Percentiles rank a stretch among this genome's conserved stretches.
Conservation (phyloP, 2,797 vertebrate species). For the Sebastes kiyomatsui region DNA sequence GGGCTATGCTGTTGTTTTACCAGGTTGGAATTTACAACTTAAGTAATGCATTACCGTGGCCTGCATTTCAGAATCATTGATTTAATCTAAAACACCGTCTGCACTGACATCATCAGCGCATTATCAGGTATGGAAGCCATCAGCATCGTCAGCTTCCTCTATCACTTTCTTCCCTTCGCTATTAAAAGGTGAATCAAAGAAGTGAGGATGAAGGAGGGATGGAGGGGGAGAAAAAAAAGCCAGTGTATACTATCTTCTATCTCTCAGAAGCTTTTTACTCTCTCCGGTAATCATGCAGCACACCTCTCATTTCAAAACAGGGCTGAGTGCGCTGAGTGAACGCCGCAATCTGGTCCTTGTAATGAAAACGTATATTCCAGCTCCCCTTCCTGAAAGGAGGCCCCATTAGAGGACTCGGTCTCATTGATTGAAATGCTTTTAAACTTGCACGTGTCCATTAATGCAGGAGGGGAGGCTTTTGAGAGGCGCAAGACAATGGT, state of each 20-base stretch:
- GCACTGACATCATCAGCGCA: slow-evolving; percentile 24
- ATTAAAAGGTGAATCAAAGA: slow-evolving; percentile 65
- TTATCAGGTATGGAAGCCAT: slow-evolving; percentile 23
- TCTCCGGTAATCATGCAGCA: slow-evolving; percentile 67
- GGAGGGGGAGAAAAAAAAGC: background rate
- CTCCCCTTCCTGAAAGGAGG: slow-evolving; percentile 76
- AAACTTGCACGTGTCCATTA: slow-evolving; percentile 77
- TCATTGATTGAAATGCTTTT: slow-evolving; percentile 86
- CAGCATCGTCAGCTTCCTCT: slow-evolving; percentile 26
- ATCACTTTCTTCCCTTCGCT: slow-evolving; percentile 22
- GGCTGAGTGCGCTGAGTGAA: slow-evolving; percentile 66
- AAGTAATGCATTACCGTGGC: background rate
- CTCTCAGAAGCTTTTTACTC: slow-evolving; percentile 69
- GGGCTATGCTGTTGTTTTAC: background rate
- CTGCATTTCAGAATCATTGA: slow-evolving; percentile 21
- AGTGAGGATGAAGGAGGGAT: slow-evolving; percentile 21
- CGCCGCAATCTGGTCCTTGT: slow-evolving; percentile 68
- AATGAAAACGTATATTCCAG: slow-evolving; percentile 81
- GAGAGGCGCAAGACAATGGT: slow-evolving; percentile 63
- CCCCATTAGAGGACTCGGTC: slow-evolving; percentile 78
- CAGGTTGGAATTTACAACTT: background rate
- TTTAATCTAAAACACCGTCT: slow-evolving; percentile 13
- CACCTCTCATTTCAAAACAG: slow-evolving; percentile 79
- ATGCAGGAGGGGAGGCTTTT: slow-evolving; percentile 60
- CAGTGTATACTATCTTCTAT: slow-evolving; percentile 45